phyloP scores from a whole-genome alignment of 2,113 vertebrate genomes.

The Marcusenius ussheri region DNA sequence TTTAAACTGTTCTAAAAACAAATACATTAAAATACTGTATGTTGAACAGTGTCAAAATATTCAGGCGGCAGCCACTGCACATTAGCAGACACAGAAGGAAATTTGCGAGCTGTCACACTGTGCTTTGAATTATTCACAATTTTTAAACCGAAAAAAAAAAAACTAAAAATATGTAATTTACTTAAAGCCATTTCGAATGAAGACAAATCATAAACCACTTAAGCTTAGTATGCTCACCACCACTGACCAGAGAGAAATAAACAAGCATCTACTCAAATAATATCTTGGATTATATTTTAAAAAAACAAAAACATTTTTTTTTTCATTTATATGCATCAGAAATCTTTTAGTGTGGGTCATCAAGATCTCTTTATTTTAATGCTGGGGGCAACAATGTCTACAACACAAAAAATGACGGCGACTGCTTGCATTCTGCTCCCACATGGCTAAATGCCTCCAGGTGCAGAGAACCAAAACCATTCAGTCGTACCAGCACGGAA shows the following conservation, averaged over 20 bases:
- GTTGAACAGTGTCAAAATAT: not conserved
- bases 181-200: not conserved
- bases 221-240: not conserved
- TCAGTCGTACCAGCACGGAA: slow-evolving; percentile 53
- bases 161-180: not conserved
- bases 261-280: not conserved
- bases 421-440: slow-evolving; percentile 18
- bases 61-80: not conserved
- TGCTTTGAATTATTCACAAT: not conserved
- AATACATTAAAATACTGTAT: not conserved
- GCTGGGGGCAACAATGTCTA: slow-evolving; percentile 14
- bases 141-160: not conserved
- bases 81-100: not conserved
- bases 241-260: not conserved
- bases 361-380: slow-evolving; percentile 5
- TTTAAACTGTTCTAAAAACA: not conserved
- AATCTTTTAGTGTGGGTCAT: not conserved
- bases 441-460: slow-evolving; percentile 12
- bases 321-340: not conserved
- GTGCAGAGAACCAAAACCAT: slow-evolving; percentile 41
- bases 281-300: not conserved
- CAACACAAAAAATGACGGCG: slow-evolving; percentile 1
- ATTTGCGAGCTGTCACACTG: not conserved
- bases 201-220: not conserved
- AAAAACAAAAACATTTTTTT: not conserved